Conservation (phyloP, 1,140 invertebrate species). For the Steinernema feltiae region DNA sequence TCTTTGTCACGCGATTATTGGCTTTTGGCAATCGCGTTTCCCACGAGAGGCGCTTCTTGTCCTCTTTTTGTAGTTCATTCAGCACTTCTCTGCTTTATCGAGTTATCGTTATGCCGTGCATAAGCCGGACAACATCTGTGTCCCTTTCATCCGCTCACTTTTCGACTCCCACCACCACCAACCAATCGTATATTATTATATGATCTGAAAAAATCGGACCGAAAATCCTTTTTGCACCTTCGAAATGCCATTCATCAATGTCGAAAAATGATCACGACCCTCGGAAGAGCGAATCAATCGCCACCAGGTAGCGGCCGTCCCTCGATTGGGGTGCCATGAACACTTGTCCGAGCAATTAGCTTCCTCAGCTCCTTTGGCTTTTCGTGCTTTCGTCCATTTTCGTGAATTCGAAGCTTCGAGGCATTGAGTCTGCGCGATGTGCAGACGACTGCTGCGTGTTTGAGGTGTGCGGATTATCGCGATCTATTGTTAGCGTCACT, state of each 20-base stretch:
- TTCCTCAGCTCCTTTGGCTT: background rate
- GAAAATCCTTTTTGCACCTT: conserved; percentile 9
- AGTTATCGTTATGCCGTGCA: background rate
- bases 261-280: background rate
- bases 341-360: conserved; percentile 13
- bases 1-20: no score
- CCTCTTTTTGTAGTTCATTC: no score
- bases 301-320: background rate
- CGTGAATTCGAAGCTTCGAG: background rate
- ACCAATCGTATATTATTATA: background rate
- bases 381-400: background rate
- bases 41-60: no score
- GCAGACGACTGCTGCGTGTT: no score
- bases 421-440: no score
- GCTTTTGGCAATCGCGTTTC: no score
- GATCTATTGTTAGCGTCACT: background rate
- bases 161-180: background rate
- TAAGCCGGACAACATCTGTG: background rate
- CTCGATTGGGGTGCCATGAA: background rate
- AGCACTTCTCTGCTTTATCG: no score
- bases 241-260: background rate
- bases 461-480: background rate
- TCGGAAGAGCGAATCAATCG: no score
- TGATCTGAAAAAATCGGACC: background rate
- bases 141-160: background rate